Conservation (phyloP, 2,888 invertebrate species). For the Ashinkailepas kermadecensis region DNA sequence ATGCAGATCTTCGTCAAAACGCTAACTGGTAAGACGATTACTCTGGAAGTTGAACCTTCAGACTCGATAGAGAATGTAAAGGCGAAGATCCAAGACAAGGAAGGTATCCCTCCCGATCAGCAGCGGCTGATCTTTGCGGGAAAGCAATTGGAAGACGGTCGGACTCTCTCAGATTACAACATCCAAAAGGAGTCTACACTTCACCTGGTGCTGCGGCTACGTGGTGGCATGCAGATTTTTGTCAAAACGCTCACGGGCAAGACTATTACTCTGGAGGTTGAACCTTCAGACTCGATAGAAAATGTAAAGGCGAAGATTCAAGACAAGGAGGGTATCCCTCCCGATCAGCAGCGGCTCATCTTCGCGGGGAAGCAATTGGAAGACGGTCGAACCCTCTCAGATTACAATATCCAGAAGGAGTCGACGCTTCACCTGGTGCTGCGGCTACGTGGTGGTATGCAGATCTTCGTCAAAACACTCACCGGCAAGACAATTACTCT, state of each 20-base stretch:
- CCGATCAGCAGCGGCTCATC: conserved; percentile 53
- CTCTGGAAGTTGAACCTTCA: conserved; percentile 48
- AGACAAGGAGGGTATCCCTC: conserved; percentile 47
- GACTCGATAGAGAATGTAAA: conserved; percentile 48
- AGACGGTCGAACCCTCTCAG: conserved; percentile 43
- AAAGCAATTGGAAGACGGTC: conserved; percentile 90
- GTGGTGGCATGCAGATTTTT: conserved; percentile 44
- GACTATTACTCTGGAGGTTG: conserved; percentile 46
- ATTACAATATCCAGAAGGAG: conserved; percentile 49
- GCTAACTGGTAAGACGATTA: conserved; percentile 46
- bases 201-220: conserved; percentile 34
- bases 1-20: conserved; percentile 52
- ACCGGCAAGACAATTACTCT: conserved; percentile 55
- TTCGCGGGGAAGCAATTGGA: conserved; percentile 54
- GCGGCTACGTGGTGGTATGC: conserved; percentile 38
- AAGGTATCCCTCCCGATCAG: conserved; percentile 52
- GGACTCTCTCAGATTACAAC: conserved; percentile 87
- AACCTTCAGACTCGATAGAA: conserved; percentile 56
- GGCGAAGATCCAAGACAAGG: conserved; percentile 32
- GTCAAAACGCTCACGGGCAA: conserved; percentile 35
- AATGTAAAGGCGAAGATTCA: conserved; percentile 50
- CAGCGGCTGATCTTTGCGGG: conserved; percentile 70
- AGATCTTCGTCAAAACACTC: conserved; percentile 49
- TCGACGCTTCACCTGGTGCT: conserved; percentile 50
- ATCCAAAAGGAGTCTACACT: conserved; percentile 65